Base-by-base conservation (phyloP, 2,113 vertebrate species). In the Salvelinus namaycush region DNA sequence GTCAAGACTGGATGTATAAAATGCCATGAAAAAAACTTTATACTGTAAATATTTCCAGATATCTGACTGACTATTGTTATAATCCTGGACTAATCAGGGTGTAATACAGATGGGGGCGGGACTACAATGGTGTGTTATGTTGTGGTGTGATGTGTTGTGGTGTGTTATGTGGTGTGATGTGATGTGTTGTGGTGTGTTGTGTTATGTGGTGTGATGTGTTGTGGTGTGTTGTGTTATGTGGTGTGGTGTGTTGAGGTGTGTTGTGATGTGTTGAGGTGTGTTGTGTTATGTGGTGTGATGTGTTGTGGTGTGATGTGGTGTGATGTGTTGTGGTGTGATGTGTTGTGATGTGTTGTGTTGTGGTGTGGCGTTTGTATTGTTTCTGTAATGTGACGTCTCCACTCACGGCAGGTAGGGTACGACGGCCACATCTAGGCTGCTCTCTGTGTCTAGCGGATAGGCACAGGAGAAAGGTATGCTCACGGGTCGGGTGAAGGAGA, bases 391-490 rank as follows among this genome's bases (percentile, higher is more conserved):
- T 74, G 22, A 6, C 13, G 9, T 4, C 5, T 26, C 7, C 12
- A 79, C 76, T n/a, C 76, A 84, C 79, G 34, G 59, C n/a, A 81
- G 31, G 51, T 70, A 76, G 14, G 79, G 79, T 18, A 34, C 34
- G 29, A 82, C 26, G 27, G 44, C 34, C 18, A 84, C 20, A 34
- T 73, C 69, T 39, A 82, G 20, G 26, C 57, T 77, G 66, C 49
- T 65, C 18, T 74, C n/a, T 1, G 68, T 64, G 14, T 79, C 68
- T 68, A 84, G 74, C 14, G 80, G 72, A 57, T 77, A 84, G 20
- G 75, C 51, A 29, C 83, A 84, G 77, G 80, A 77, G 69, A 84
- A 84, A 4, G 79, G 79, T 11, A 79, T 72, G 1, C 64, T 72
- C 13, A 76, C 34, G 3, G 83, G 83, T 2, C 64, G 18, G 2